Evolutionary conservation across 1,140 invertebrate species (phyloP), one percentile per base, ranked within the genome.

Genomic region (Akabosia matsudoensis): DNA sequence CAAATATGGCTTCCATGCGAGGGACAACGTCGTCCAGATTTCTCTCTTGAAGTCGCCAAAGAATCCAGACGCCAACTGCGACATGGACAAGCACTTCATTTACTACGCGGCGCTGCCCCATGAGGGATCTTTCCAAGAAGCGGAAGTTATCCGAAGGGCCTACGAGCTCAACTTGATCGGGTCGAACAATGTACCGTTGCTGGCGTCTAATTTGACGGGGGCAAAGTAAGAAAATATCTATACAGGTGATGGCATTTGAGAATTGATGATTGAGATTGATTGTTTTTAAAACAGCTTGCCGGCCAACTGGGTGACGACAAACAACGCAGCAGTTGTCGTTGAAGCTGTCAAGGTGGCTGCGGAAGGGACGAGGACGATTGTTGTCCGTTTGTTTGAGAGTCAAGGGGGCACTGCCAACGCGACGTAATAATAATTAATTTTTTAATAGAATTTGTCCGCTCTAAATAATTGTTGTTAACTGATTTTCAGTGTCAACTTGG

Each of bases 51-150:
- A 87, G 14, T 85, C 87, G 4, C 84, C 87, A 0, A 88, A 88
- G 80, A 80, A 83, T 28, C 87, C 87, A 22, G 87, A 88, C 82
- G 79, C 79, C 0, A 82, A 82, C 3, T 86, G 87, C 61, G 87
- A 88, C 80, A 88, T 88, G 85, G 84, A 85, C 24, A 78, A 79
- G 4, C 87, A 88, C 77, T 76, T 76, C 0, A 86, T 88, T 78
- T 83, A 83, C 18, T 88, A 88, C 82, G 87, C 86, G 28, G 34
- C 87, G 2, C 86, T 87, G 85, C 86, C 87, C 10, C 86, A 88
- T 82, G 74, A 74, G 82, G 86, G n/a, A 3, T 37, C 52, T 16
- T 79, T 51, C 33, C 37, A 52, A 24, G 64, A 78, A 56, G 73
- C 77, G 33, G 75, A 74, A 3, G 67, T 80, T 22, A 70, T 79